Evolutionary conservation across 1,140 invertebrate species (phyloP).

Genomic region (Pararge aegeria): DNA sequence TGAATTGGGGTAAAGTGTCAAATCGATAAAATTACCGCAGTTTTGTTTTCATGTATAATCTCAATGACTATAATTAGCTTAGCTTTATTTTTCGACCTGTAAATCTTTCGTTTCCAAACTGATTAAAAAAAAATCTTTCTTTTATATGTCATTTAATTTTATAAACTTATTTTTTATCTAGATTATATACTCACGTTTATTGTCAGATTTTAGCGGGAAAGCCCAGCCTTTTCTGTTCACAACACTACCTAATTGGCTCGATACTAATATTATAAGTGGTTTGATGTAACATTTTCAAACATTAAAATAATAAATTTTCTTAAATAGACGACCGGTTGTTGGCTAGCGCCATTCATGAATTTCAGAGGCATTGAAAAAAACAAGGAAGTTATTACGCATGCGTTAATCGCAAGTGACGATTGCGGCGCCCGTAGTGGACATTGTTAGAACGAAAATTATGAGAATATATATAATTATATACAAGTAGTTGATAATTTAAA

Average conservation of each 20-base stretch:
- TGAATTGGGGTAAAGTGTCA: constrained; percentile 65
- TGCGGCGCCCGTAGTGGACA: constrained; percentile 39
- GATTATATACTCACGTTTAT: constrained; percentile 51
- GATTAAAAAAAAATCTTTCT: not conserved
- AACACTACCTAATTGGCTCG: constrained; percentile 71
- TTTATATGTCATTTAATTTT: constrained; percentile 15
- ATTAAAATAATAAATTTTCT: constrained; percentile 63
- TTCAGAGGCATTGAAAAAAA: constrained; percentile 59
- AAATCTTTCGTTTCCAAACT: constrained; percentile 6
- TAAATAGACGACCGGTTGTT: constrained; percentile 60
- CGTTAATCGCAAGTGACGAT: constrained; percentile 37
- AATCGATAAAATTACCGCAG: constrained; percentile 81
- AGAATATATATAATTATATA: not conserved
- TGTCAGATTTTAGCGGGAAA: constrained; percentile 58
- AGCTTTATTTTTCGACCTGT: not conserved
- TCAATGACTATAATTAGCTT: constrained; percentile 6
- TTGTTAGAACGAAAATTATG: not conserved
- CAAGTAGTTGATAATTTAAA: not conserved
- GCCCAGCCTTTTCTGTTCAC: constrained; percentile 37
- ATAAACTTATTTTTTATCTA: constrained; percentile 4
- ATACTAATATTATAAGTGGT: constrained; percentile 51
- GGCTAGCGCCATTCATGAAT: constrained; percentile 71
- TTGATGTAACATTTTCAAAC: constrained; percentile 68
- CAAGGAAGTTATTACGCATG: constrained; percentile 58
- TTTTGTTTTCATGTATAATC: constrained; percentile 63